phyloP scores from a whole-genome alignment of 2,888 invertebrate species.

The Proisotoma minuta region DNA sequence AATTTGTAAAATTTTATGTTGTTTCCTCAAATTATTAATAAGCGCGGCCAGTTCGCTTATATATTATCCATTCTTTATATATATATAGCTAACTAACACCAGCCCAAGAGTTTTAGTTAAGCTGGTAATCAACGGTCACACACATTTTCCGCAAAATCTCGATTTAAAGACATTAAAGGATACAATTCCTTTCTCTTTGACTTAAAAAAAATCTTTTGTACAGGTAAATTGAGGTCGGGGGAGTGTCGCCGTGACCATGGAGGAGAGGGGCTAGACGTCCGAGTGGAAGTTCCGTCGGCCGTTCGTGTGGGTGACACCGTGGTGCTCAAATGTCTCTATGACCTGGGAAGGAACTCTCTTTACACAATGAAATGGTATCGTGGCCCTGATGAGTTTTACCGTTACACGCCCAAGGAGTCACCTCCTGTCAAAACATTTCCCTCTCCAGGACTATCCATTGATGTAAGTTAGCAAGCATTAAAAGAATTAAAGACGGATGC shows the following conservation, averaged over 20 bases:
- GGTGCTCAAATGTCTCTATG: slow-evolving; percentile 38
- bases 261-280: slow-evolving; percentile 26
- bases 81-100: too few species aligned
- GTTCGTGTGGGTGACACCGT: slow-evolving; percentile 36
- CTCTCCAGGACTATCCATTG: slow-evolving; percentile 40
- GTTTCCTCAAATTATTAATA: too few species aligned
- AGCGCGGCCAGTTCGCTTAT: too few species aligned
- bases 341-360: slow-evolving; percentile 36
- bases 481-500: not conserved
- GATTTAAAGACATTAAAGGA: too few species aligned
- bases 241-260: slow-evolving; percentile 22
- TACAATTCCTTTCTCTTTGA: not conserved
- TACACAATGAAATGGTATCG: slow-evolving; percentile 48
- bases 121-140: too few species aligned
- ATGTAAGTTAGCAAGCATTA: slow-evolving; percentile 35
- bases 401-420: slow-evolving; percentile 45
- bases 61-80: too few species aligned
- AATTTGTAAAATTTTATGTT: too few species aligned
- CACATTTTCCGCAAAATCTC: too few species aligned
- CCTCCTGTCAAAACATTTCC: slow-evolving; percentile 44
- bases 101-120: too few species aligned
- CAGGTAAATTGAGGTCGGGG: slow-evolving; percentile 28
- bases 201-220: slow-evolving; percentile 4
- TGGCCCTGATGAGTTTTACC: slow-evolving; percentile 45
- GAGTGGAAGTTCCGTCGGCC: slow-evolving; percentile 33